Percentiles rank a stretch among this genome's conserved stretches.
Conservation (phyloP, 2,888 invertebrate genomes). For the Plusia festucae region DNA sequence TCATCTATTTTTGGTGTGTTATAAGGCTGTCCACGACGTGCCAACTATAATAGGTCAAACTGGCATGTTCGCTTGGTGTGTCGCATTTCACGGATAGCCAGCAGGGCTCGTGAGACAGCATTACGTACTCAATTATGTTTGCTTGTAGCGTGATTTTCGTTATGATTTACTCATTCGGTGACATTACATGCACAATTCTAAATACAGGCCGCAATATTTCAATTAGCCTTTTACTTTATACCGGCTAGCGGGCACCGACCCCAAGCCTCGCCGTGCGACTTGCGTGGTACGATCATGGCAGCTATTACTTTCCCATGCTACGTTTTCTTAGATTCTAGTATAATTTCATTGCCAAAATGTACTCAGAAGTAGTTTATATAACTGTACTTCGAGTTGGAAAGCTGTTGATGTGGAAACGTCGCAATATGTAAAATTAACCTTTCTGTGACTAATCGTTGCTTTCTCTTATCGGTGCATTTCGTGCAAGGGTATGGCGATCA, state of each 20-base stretch:
- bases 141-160: slow-evolving; percentile 55
- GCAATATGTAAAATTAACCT: slow-evolving; percentile 83
- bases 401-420: slow-evolving; percentile 75
- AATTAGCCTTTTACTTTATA: slow-evolving; percentile 82
- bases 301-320: slow-evolving; percentile 85
- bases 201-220: slow-evolving; percentile 74
- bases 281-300: slow-evolving; percentile 89
- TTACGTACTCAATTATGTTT: slow-evolving; percentile 59
- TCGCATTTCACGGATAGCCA: slow-evolving; percentile 87
- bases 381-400: slow-evolving; percentile 68
- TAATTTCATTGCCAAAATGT: slow-evolving; percentile 52
- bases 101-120: slow-evolving; percentile 74
- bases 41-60: slow-evolving; percentile 87
- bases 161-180: slow-evolving; percentile 56
- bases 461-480: slow-evolving; percentile 85
- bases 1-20: slow-evolving; percentile 66
- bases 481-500: slow-evolving; percentile 67
- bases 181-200: slow-evolving; percentile 61
- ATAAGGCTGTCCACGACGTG: slow-evolving; percentile 68
- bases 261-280: slow-evolving; percentile 89
- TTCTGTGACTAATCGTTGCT: slow-evolving; percentile 84
- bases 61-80: slow-evolving; percentile 88
- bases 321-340: slow-evolving; percentile 58
- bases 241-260: slow-evolving; percentile 92
- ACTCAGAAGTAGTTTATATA: slow-evolving; percentile 77